Percentiles rank a stretch among this genome's conserved stretches.
These are phyloP conservation scores for Schlechtendalia chinensis DNA, from an alignment of 1,140 invertebrate species.

Conservation along the genomic window DNA sequence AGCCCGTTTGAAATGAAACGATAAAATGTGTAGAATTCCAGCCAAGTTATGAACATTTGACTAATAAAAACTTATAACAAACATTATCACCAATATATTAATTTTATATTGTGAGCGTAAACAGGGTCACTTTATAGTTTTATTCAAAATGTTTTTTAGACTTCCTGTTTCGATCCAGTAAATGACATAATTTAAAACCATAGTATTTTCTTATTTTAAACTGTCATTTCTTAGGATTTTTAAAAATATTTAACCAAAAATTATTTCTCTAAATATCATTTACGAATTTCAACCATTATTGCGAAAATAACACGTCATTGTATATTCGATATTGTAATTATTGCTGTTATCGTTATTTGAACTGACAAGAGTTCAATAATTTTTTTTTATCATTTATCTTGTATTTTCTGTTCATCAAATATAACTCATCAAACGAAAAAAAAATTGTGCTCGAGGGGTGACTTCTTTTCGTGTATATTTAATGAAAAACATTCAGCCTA, in stretches of 20 bases:
- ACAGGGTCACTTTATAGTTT: background rate
- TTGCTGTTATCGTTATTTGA: constrained; percentile 1
- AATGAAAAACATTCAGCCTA: background rate
- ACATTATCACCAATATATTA: background rate
- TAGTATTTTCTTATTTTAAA: too few relatives aligned
- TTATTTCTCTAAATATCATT: constrained; percentile 4
- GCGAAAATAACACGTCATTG: background rate
- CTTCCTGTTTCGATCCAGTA: background rate
- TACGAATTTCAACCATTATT: background rate
- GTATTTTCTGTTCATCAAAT: background rate
- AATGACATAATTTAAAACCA: background rate
- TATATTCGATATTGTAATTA: constrained; percentile 14
- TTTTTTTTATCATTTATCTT: background rate
- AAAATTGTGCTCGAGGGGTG: background rate
- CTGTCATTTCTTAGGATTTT: too few relatives aligned
- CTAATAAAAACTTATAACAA: background rate
- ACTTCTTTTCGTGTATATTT: background rate
- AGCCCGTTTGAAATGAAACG: too few relatives aligned
- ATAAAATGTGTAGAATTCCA: background rate
- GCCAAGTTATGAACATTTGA: background rate
- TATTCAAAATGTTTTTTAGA: background rate
- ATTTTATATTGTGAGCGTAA: background rate
- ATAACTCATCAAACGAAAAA: background rate
- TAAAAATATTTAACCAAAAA: background rate
- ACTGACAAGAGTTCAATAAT: background rate